These are phyloP conservation scores for Elgaria multicarinata DNA, from an alignment of 2,113 vertebrate species.

Conservation along the genomic window DNA sequence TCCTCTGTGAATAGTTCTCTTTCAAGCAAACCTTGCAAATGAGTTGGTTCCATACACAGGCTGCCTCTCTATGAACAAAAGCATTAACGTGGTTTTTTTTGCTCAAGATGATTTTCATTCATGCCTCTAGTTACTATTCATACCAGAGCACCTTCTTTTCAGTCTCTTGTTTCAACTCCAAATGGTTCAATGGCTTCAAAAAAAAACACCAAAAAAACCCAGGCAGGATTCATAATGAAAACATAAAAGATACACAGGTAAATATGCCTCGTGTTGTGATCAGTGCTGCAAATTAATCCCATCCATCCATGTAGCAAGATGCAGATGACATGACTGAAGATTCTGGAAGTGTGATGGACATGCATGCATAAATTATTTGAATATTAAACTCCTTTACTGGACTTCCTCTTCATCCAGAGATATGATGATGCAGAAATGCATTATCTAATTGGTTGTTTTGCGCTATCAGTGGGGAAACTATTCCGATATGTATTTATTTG, in stretches of 20 bases:
- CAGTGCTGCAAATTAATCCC: slow-evolving; percentile 2
- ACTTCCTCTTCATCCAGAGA: background rate
- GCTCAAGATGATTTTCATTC: slow-evolving; percentile 54
- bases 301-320: background rate
- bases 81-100: slow-evolving; percentile 39
- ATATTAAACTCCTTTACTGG: background rate
- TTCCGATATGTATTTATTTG: background rate
- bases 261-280: background rate
- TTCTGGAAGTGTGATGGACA: background rate
- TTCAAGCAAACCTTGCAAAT: slow-evolving; percentile 39
- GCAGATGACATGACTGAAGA: background rate
- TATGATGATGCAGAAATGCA: background rate
- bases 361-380: background rate
- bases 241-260: slow-evolving; percentile 15
- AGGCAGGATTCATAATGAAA: slow-evolving; percentile 7
- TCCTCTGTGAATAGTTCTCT: slow-evolving; percentile 40
- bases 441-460: background rate
- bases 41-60: slow-evolving; percentile 46
- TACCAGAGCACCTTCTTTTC: slow-evolving; percentile 29
- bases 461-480: background rate
- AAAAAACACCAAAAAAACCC: slow-evolving; percentile 5
- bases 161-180: slow-evolving; percentile 49
- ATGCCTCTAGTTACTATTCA: slow-evolving; percentile 34
- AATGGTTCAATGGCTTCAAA: slow-evolving; percentile 36
- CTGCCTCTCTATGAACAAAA: slow-evolving; percentile 20